Percentiles rank a stretch among this genome's conserved stretches.
These are phyloP conservation scores for Caenorhabditis sp. DNA, from an alignment of 2,888 invertebrate genomes.

Conservation along the genomic window DNA sequence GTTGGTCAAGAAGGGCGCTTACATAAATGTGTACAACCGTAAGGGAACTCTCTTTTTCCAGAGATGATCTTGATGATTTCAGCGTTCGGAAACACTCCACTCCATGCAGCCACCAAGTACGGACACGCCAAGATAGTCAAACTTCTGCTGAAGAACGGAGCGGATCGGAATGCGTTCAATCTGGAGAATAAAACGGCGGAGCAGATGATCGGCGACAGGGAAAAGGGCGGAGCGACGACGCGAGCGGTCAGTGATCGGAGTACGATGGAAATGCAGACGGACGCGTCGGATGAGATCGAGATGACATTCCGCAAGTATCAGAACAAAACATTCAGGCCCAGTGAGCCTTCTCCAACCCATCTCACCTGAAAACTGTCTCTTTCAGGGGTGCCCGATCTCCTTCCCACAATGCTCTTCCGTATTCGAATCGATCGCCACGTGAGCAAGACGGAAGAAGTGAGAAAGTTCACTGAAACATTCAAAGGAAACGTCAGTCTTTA, in stretches of 20 bases:
- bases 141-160: conserved; percentile 87
- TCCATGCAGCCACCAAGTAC: conserved; percentile 93
- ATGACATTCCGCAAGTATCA: conserved; percentile 30
- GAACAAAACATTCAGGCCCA: neutral
- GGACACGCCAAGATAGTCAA: conserved; percentile 91
- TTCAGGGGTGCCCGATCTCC: conserved; percentile 16
- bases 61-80: no score
- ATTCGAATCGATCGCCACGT: conserved; percentile 9
- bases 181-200: conserved; percentile 11
- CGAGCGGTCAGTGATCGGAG: neutral
- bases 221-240: neutral
- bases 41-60: no score
- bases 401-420: conserved; percentile 15
- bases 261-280: no score
- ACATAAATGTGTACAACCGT: conserved; percentile 24
- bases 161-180: conserved; percentile 83
- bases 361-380: no score
- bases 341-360: no score
- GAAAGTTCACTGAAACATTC: conserved; percentile 6
- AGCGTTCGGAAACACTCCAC: conserved; percentile 84
- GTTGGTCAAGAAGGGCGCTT: conserved; percentile 5
- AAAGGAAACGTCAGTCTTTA: conserved; percentile 18
- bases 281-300: conserved; percentile 31
- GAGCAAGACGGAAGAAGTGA: neutral
- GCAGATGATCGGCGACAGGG: conserved; percentile 1